phyloP scores from a whole-genome alignment of 2,888 invertebrate species.

The Caenorhabditis angaria region DNA sequence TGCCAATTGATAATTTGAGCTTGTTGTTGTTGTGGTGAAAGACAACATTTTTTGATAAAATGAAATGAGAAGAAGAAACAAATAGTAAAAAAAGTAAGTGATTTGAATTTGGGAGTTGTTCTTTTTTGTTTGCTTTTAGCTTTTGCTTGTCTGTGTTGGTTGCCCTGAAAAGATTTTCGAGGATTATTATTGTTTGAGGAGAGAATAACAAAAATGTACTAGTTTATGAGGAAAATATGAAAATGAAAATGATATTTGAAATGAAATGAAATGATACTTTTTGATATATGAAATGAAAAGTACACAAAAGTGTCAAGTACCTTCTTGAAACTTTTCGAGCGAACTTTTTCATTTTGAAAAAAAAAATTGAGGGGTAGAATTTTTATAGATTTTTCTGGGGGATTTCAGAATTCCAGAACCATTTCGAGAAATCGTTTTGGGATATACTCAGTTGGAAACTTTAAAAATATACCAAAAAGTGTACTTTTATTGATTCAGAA shows the following conservation, averaged over 20 bases:
- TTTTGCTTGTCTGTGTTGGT: not conserved
- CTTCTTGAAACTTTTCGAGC: no score
- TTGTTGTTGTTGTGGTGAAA: constrained; percentile 36
- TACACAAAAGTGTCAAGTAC: not conserved
- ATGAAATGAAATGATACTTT: no score
- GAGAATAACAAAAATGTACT: constrained; percentile 11
- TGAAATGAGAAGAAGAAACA: constrained; percentile 10
- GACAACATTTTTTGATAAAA: constrained; percentile 18
- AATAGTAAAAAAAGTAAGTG: constrained; percentile 8
- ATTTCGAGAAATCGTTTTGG: no score
- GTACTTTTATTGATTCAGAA: no score
- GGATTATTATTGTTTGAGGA: not conserved
- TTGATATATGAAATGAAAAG: no score
- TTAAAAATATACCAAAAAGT: no score
- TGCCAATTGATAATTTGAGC: constrained; percentile 30
- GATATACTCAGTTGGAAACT: no score
- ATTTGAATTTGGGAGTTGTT: not conserved
- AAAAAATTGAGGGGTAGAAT: no score
- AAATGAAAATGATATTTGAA: constrained; percentile 29
- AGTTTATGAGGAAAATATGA: constrained; percentile 2
- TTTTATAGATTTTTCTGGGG: no score
- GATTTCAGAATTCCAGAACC: no score
- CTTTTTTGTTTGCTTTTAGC: constrained; percentile 4
- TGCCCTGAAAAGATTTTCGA: constrained; percentile 7
- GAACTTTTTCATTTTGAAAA: not conserved